phyloP scores from a whole-genome alignment of 92 coral and sea anemone genomes.

The Heliopora coerulea region DNA sequence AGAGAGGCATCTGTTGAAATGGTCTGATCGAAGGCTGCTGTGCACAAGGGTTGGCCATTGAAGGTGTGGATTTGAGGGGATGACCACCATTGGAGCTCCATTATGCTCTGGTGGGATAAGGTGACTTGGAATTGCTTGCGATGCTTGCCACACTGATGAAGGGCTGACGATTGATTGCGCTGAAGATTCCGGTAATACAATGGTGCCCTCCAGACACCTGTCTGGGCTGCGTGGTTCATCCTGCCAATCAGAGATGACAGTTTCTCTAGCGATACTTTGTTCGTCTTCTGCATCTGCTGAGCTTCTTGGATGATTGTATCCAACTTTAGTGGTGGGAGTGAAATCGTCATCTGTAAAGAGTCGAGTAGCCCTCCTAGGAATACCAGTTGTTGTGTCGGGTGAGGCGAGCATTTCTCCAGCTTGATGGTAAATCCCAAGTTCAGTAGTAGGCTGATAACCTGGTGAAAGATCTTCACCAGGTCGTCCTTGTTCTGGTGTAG shows the following conservation, averaged over 20 bases:
- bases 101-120: slow-evolving; percentile 7
- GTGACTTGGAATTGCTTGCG: too few relatives aligned
- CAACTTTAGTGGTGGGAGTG: slow-evolving; percentile 30
- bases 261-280: slow-evolving; percentile 20
- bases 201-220: slow-evolving; percentile 43
- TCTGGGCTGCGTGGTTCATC: slow-evolving; percentile 51
- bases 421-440: slow-evolving; percentile 41
- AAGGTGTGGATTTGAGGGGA: too few relatives aligned
- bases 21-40: slow-evolving; percentile 25
- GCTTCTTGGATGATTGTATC: neutral
- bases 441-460: slow-evolving; percentile 13
- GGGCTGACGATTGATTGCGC: slow-evolving; percentile 1
- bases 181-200: slow-evolving; percentile 38
- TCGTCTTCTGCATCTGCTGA: neutral
- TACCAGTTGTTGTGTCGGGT: slow-evolving; percentile 35
- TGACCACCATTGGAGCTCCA: neutral
- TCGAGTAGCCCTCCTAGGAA: slow-evolving; percentile 38
- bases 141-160: neutral
- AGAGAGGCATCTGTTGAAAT: slow-evolving; percentile 33
- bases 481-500: slow-evolving; percentile 13
- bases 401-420: slow-evolving; percentile 41
- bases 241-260: slow-evolving; percentile 44
- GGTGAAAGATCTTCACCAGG: slow-evolving; percentile 3
- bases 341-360: slow-evolving; percentile 15
- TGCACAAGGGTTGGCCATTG: too few relatives aligned